Conservation (phyloP, 2,797 vertebrate species). For the Sparidentex hasta region DNA sequence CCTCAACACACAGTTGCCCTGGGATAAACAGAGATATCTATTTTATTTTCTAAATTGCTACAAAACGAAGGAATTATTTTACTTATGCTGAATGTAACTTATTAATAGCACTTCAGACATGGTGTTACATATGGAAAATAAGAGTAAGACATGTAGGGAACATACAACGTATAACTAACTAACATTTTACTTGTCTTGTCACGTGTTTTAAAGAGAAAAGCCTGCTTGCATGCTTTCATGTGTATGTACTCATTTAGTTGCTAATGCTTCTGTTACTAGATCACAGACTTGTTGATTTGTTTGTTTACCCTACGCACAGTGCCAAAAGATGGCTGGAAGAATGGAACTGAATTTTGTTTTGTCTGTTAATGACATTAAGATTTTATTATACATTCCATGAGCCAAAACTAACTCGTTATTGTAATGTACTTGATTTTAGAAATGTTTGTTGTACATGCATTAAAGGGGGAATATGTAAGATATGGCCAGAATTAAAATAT, state of each 20-base stretch:
- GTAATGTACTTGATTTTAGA: slow-evolving; percentile 49
- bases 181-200: slow-evolving; percentile 73
- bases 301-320: slow-evolving; percentile 72
- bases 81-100: slow-evolving; percentile 84
- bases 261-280: slow-evolving; percentile 59
- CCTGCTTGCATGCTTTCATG: slow-evolving; percentile 77
- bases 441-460: slow-evolving; percentile 40
- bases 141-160: slow-evolving; percentile 51
- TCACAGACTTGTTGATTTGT: slow-evolving; percentile 61
- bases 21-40: slow-evolving; percentile 82
- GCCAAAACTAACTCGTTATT: slow-evolving; percentile 53
- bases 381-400: slow-evolving; percentile 66
- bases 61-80: slow-evolving; percentile 84
- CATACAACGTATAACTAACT: slow-evolving; percentile 69
- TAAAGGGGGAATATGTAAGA: not conserved
- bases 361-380: slow-evolving; percentile 40
- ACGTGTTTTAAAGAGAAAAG: slow-evolving; percentile 56
- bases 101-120: slow-evolving; percentile 75
- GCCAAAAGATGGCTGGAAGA: slow-evolving; percentile 76
- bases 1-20: slow-evolving; percentile 67
- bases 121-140: slow-evolving; percentile 61
- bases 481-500: no score
- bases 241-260: slow-evolving; percentile 71
- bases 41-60: slow-evolving; percentile 85
- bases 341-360: slow-evolving; percentile 52